Conservation (phyloP, 1,140 invertebrate genomes). For the Lordiphosa stackelbergi region DNA sequence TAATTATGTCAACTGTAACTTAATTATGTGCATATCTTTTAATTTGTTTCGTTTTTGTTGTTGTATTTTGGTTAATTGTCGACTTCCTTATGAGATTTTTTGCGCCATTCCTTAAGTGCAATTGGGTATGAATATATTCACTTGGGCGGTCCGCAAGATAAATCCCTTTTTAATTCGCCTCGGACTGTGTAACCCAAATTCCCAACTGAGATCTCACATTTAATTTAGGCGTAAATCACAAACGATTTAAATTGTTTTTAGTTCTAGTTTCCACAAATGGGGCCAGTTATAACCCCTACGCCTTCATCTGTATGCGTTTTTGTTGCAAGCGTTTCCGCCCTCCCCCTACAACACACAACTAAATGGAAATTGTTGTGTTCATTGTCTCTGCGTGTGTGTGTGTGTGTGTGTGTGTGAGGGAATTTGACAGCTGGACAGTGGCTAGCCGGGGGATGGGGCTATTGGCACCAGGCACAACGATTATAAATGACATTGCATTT, state of each 20-base stretch:
- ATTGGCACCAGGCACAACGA: conserved; percentile 46
- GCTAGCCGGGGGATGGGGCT: conserved; percentile 27
- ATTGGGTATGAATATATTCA: conserved; percentile 21
- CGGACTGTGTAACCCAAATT: conserved; percentile 8
- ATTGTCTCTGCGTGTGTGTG: conserved; percentile 7
- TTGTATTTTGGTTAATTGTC: conserved; percentile 60
- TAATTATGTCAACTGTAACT: conserved; percentile 76
- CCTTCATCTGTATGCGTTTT: conserved; percentile 16
- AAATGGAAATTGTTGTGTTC: conserved; percentile 53
- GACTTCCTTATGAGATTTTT: conserved; percentile 58
- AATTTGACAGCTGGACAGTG: conserved; percentile 46
- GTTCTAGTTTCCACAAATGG: conserved; percentile 25
- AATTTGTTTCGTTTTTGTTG: conserved; percentile 42
- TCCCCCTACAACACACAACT: conserved; percentile 2
- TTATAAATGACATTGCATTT: conserved; percentile 72
- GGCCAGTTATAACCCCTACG: conserved; percentile 7
- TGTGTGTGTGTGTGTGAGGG: conserved; percentile 22
- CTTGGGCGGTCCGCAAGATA: conserved; percentile 2
- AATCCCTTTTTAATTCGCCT: conserved; percentile 9
- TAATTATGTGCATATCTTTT: conserved; percentile 70
- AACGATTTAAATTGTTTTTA: conserved; percentile 50
- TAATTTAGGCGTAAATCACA: conserved; percentile 33
- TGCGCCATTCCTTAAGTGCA: conserved; percentile 31
- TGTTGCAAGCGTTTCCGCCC: conserved; percentile 16
- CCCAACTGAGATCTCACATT: conserved; percentile 24